Percentiles rank a stretch among this genome's conserved stretches.
Evolutionary conservation across 2,797 vertebrate genomes (phyloP).

Genomic region (Bradypus variegatus): DNA sequence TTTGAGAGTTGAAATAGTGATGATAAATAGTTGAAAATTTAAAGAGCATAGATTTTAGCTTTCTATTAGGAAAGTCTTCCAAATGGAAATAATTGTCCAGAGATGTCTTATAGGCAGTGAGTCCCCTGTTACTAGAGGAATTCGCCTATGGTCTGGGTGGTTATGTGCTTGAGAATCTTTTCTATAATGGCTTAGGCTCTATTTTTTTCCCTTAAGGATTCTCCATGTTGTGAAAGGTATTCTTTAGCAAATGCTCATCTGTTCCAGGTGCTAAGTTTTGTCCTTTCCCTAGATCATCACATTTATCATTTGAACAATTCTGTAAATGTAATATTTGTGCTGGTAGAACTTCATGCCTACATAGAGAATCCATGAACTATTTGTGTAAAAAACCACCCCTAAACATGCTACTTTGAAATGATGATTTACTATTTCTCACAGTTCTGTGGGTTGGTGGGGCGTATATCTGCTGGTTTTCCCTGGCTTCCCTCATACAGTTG

Average conservation of each 20-base stretch:
- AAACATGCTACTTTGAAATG: neutral
- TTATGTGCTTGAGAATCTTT: neutral
- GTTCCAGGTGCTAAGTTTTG: neutral
- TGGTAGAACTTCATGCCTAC: neutral
- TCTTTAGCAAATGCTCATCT: neutral
- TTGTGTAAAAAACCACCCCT: neutral
- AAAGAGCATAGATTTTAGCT: neutral
- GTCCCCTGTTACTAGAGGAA: neutral
- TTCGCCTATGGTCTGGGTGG: neutral
- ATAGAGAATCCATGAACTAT: neutral
- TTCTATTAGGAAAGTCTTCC: neutral
- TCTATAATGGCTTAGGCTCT: neutral
- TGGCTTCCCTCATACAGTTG: neutral
- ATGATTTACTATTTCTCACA: neutral
- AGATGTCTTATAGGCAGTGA: neutral
- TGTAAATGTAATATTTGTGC: neutral
- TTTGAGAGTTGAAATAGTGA: neutral
- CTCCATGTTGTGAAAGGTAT: neutral
- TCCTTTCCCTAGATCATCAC: neutral
- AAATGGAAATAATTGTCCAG: neutral
- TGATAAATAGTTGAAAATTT: neutral
- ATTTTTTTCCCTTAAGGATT: neutral
- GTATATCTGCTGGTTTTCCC: neutral
- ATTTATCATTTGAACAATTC: neutral
- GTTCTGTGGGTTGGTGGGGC: neutral